phyloP scores from a whole-genome alignment of 2,797 vertebrate species.

The Sparidentex hasta region DNA sequence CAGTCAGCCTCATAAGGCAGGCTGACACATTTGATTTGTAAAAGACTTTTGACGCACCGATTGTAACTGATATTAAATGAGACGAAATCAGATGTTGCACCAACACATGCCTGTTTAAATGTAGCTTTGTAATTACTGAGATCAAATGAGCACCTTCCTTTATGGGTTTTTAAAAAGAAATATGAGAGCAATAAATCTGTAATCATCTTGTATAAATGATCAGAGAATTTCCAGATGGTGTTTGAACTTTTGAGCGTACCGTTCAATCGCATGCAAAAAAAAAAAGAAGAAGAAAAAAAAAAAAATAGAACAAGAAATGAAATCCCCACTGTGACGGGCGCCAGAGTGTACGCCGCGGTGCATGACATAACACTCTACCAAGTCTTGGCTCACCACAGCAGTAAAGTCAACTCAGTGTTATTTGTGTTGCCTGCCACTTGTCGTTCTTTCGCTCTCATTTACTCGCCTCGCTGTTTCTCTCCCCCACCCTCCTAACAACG shows the following conservation, averaged over 20 bases:
- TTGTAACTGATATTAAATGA: background rate
- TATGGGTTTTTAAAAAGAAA: slow-evolving; percentile 9
- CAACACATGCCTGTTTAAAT: background rate
- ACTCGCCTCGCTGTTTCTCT: slow-evolving; percentile 35
- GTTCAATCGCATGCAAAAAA: background rate
- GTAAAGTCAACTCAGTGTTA: slow-evolving; percentile 46
- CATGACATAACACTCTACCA: slow-evolving; percentile 30
- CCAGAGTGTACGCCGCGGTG: background rate
- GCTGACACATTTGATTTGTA: background rate
- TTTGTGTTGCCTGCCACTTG: slow-evolving; percentile 60
- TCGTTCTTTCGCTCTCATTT: slow-evolving; percentile 68
- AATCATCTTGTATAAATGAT: background rate
- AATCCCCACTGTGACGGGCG: background rate
- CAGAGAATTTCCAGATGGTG: background rate
- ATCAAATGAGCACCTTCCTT: background rate
- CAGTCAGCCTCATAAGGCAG: background rate
- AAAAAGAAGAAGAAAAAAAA: slow-evolving; percentile 1
- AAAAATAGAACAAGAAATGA: background rate
- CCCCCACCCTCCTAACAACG: slow-evolving; percentile 32
- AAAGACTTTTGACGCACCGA: background rate
- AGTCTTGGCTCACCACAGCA: slow-evolving; percentile 40
- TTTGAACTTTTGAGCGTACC: background rate
- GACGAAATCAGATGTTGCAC: background rate
- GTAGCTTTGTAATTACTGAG: background rate
- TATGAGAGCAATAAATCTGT: background rate